phyloP scores from a whole-genome alignment of 2,797 vertebrate species.

The Antennarius maculatus region DNA sequence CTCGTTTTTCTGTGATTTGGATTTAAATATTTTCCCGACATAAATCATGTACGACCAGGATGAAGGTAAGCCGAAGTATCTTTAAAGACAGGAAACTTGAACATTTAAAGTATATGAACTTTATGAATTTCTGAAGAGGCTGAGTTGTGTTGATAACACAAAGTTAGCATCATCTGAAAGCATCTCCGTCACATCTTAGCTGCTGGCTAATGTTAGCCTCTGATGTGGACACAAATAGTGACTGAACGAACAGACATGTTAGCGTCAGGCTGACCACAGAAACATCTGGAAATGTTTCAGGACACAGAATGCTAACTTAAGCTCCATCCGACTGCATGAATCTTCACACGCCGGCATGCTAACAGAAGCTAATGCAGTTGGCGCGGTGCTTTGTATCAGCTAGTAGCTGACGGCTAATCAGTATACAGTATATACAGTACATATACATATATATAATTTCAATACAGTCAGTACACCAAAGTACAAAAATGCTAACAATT shows the following conservation, averaged over 20 bases:
- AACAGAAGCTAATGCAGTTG: background rate
- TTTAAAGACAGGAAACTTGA: background rate
- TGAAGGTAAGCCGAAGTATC: constrained; percentile 71
- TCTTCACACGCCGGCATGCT: background rate
- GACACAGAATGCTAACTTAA: background rate
- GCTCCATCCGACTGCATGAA: background rate
- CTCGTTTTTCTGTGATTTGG: background rate
- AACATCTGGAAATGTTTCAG: fast-evolving
- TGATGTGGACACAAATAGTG: background rate
- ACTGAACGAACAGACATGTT: background rate
- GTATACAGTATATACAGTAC: no score
- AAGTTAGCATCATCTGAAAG: background rate
- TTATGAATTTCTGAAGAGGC: no score
- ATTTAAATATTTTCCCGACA: background rate
- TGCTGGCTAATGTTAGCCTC: constrained; percentile 4
- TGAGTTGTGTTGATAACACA: background rate
- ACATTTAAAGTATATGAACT: no score
- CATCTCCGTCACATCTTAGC: background rate
- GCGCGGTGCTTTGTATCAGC: constrained; percentile 16
- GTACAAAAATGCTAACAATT: background rate
- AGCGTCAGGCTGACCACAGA: background rate
- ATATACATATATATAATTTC: background rate
- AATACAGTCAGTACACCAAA: background rate
- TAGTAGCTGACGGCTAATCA: constrained; percentile 1
- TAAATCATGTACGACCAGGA: constrained; percentile 83